Evolutionary conservation across 2,888 invertebrate genomes (phyloP), one percentile per base, ranked within the genome.

Genomic region (Lutraria lutraria): DNA sequence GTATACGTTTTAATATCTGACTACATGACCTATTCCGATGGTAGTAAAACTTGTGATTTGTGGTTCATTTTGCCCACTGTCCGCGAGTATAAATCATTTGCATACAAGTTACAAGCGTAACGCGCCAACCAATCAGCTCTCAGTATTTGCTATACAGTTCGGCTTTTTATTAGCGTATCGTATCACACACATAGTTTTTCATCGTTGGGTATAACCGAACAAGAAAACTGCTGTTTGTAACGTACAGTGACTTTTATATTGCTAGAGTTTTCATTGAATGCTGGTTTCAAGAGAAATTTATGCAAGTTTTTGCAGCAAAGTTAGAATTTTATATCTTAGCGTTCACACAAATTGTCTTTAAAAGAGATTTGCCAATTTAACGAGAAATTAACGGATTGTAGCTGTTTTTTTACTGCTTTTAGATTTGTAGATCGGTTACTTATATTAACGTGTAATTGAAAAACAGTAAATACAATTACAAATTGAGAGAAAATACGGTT

Each of bases 1-100:
- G 93, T 92, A 94, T 93, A 94, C 93, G 93, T 92, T 93, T 93
- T 94, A 94, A 93, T 94, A 90, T 93, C 94, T 93, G 91, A 93
- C 94, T 95, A 93, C 95, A 94, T 95, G 95, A 95, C 95, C 95
- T 94, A 94, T 94, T 91, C 94, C 89, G 72, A 85, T 83, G 87
- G 93, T 91, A 93, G 91, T 92, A 92, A 93, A 93, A 93, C 92
- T 90, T 88, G 94, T 95, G 95, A 95, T 95, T 95, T 95, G 95
- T 95, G 95, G 93, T 92, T 93, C 93, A 94, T 93, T 93, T 93
- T 93, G 94, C 94, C 94, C 94, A 93, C 94, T 89, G 92, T 93
- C 93, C 93, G 93, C 92, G 91, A 91, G 93, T 94, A 94, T 95
- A 95, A 95, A 95, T 95, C 95, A 95, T 94, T 94, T 94, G 93